These are phyloP conservation scores for Sitodiplosis mosellana DNA, from an alignment of 1,140 invertebrate species.

Conservation along the genomic window DNA sequence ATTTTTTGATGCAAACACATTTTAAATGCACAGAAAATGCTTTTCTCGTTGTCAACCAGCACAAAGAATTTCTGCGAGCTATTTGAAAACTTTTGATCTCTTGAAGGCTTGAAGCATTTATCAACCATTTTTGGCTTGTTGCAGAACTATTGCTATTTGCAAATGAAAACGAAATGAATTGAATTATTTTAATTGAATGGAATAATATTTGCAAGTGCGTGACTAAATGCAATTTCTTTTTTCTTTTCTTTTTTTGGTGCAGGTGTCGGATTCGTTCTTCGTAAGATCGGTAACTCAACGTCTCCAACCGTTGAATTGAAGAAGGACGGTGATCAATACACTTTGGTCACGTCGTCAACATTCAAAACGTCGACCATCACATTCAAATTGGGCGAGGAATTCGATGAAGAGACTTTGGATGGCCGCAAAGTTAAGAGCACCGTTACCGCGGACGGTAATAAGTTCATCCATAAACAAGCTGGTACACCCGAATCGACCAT, in stretches of 20 bases:
- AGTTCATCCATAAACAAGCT: constrained; percentile 48
- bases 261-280: constrained; percentile 59
- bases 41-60: too few relatives aligned
- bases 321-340: constrained; percentile 43
- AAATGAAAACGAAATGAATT: too few relatives aligned
- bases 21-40: too few relatives aligned
- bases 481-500: constrained; percentile 43
- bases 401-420: constrained; percentile 72
- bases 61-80: too few relatives aligned
- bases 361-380: constrained; percentile 63
- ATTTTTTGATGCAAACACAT: too few relatives aligned
- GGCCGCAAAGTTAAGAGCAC: constrained; percentile 61
- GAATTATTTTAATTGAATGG: too few relatives aligned
- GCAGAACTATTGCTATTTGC: too few relatives aligned
- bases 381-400: constrained; percentile 66
- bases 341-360: constrained; percentile 57
- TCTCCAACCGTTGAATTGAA: constrained; percentile 56
- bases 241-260: constrained; percentile 10
- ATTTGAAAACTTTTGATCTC: too few relatives aligned
- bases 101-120: too few relatives aligned
- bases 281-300: constrained; percentile 53
- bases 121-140: too few relatives aligned
- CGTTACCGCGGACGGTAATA: constrained; percentile 45
- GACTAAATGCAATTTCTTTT: too few relatives aligned
- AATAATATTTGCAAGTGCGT: too few relatives aligned